These are phyloP conservation scores for Ctenochaetus hawaiiensis DNA, from an alignment of 2,797 vertebrate species.

Conservation along the genomic window DNA sequence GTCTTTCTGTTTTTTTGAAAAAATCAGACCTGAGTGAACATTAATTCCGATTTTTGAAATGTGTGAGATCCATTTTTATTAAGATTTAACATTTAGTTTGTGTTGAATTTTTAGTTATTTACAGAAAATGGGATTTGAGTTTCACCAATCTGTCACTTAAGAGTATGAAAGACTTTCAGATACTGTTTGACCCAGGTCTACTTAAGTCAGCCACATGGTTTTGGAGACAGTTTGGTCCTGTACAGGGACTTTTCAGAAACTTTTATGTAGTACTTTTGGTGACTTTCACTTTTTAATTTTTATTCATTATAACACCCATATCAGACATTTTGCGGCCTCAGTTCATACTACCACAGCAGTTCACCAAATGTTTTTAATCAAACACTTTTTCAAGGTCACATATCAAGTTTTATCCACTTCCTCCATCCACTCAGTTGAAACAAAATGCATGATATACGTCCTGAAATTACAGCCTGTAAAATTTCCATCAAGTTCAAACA, in stretches of 20 bases:
- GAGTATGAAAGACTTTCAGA: background rate
- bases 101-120: slow-evolving; percentile 18
- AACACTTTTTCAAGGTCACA: background rate
- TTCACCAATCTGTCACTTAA: background rate
- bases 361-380: slow-evolving; percentile 19
- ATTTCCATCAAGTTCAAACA: background rate
- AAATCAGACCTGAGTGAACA: slow-evolving; percentile 8
- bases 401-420: slow-evolving; percentile 1
- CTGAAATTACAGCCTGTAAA: slow-evolving; percentile 13
- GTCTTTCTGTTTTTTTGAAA: background rate
- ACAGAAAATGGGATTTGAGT: background rate
- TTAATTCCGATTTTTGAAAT: background rate
- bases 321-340: slow-evolving; percentile 9
- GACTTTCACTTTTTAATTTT: slow-evolving; percentile 11
- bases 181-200: background rate
- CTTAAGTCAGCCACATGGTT: background rate
- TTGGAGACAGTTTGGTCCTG: background rate
- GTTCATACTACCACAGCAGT: slow-evolving; percentile 4
- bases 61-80: background rate
- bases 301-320: background rate
- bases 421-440: background rate
- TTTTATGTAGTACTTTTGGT: slow-evolving; percentile 12
- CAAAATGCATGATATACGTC: slow-evolving; percentile 1
- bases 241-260: slow-evolving; percentile 36
- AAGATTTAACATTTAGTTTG: slow-evolving; percentile 11